Base-by-base conservation (phyloP, 2,797 vertebrate genomes). In the Smutsia gigantea region DNA sequence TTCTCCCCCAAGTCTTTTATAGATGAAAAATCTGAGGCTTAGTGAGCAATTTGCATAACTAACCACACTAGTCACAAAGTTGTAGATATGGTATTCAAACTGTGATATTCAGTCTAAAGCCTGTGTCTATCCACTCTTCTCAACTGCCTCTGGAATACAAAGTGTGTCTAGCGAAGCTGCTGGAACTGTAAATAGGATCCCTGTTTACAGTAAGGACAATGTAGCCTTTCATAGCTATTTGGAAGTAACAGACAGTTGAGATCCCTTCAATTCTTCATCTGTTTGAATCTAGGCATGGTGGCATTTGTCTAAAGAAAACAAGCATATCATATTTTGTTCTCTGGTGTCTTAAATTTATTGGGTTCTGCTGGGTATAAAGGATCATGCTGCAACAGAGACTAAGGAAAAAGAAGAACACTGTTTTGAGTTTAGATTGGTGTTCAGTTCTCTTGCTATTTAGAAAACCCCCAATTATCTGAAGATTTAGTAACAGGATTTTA, bases 401-500 rank as follows among this genome's bases (percentile, higher is more conserved):
- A 66, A 93, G 5, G 19, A 82, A 21, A 66, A 92, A 81, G 9
- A 23, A 86, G 39, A 81, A 46, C 19, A 89, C 1, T 3, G 4
- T 63, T 75, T 74, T 42, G n/a, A 82, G 1, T 89, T 29, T 72
- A 25, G 31, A 25, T 39, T 66, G 75, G 0, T 37, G 63, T 57
- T 93, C n/a, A 57, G 3, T 68, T 84, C 90, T 91, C 64, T 69
- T 94, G 8, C 17, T 94, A 39, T 63, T 95, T 84, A 95, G 74
- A 42, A 97, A 66, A 51, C 17, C 27, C 27, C 23, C 29, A 89
- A 27, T 74, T 93, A 94, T 83, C 81, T 75, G 42, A 87, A 91
- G 9, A 92, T 84, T 89, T 96, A 68, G 55, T 86, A 93, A 86
- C 3, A 91, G 55, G 14, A 78, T 61, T 94, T 86, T 89, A 19